phyloP scores from a whole-genome alignment of 1,140 invertebrate species.

The Eriosoma lanigerum region DNA sequence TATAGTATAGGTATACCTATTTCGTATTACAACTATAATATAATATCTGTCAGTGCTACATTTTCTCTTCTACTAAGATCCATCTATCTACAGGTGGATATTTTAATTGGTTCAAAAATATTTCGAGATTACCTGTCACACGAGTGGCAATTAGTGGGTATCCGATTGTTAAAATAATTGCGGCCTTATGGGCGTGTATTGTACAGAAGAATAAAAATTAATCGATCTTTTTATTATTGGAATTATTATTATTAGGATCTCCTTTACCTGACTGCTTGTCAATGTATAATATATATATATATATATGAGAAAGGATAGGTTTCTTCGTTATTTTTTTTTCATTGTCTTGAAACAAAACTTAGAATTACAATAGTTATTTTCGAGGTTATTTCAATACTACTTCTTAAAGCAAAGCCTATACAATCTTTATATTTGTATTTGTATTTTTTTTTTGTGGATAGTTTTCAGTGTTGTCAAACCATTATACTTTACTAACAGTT shows the following conservation, averaged over 20 bases:
- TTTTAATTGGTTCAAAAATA: constrained; percentile 48
- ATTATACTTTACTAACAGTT: constrained; percentile 9
- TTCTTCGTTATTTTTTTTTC: constrained; percentile 44
- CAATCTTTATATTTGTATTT: constrained; percentile 11
- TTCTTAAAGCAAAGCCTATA: constrained; percentile 36
- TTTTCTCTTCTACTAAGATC: not conserved
- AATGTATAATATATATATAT: constrained; percentile 22
- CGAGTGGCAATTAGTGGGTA: constrained; percentile 45
- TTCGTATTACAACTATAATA: no score
- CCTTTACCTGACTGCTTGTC: constrained; percentile 48
- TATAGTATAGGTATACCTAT: no score
- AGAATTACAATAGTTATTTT: constrained; percentile 44
- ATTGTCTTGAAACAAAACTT: constrained; percentile 49
- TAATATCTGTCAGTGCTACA: not conserved
- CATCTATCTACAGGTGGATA: constrained; percentile 39
- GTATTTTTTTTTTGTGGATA: constrained; percentile 1
- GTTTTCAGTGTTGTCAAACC: not conserved
- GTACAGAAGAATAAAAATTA: constrained; percentile 46
- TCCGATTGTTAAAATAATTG: constrained; percentile 52
- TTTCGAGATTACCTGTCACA: constrained; percentile 50
- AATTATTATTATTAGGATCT: constrained; percentile 49
- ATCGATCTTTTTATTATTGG: constrained; percentile 51
- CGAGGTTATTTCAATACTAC: constrained; percentile 38
- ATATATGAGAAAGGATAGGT: constrained; percentile 47
- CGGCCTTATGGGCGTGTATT: constrained; percentile 43